These are phyloP conservation scores for Branchinecta sandiegonensis DNA, from an alignment of 2,888 invertebrate genomes.

Conservation along the genomic window DNA sequence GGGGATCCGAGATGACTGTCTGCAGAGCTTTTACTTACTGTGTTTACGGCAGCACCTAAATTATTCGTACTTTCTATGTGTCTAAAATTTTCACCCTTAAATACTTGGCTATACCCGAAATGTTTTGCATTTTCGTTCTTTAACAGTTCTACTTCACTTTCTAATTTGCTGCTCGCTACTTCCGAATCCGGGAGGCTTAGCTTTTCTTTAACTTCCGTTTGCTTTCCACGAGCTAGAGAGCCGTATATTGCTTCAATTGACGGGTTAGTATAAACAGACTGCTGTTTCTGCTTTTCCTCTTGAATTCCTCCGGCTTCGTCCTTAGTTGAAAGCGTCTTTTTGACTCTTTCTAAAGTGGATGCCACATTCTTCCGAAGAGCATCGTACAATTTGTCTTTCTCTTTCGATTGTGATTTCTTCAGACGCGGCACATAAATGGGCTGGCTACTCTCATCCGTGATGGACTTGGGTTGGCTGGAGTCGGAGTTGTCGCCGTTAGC, in stretches of 20 bases:
- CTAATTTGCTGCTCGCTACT: neutral
- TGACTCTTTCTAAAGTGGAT: slow-evolving; percentile 18
- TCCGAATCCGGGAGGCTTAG: too few species aligned
- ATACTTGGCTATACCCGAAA: too few species aligned
- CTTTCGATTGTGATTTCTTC: neutral
- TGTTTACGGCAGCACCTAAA: too few species aligned
- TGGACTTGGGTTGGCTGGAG: slow-evolving; percentile 1
- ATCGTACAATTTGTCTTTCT: slow-evolving; percentile 14
- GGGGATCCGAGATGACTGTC: too few species aligned
- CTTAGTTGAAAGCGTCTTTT: neutral
- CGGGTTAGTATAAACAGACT: slow-evolving; percentile 23
- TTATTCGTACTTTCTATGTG: too few species aligned
- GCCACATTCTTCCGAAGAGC: slow-evolving; percentile 5
- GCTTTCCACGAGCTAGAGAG: slow-evolving; percentile 18
- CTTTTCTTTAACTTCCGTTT: too few species aligned
- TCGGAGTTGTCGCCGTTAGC: slow-evolving; percentile 9
- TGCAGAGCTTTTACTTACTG: too few species aligned
- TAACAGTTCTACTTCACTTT: neutral
- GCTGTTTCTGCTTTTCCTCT: neutral
- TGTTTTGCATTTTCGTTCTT: too few species aligned
- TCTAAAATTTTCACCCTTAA: too few species aligned
- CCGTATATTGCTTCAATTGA: slow-evolving; percentile 24
- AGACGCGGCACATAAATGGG: slow-evolving; percentile 12
- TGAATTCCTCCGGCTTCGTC: neutral
- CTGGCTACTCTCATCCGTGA: neutral